These are phyloP conservation scores for Morpho helenor DNA, from an alignment of 2,888 invertebrate genomes.

Conservation along the genomic window DNA sequence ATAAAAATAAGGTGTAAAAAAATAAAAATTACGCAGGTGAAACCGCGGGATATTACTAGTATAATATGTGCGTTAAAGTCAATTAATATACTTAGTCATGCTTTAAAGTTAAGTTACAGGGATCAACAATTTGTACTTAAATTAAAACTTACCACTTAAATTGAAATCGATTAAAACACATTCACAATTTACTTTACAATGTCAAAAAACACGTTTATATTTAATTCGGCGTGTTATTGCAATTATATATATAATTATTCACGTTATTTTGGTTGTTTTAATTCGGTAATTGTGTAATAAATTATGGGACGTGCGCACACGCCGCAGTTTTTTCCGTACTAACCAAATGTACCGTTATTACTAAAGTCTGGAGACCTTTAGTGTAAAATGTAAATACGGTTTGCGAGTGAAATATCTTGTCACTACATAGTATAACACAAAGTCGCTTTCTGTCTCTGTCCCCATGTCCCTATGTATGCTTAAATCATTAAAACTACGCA, in stretches of 20 bases:
- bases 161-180: neutral
- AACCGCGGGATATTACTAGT: too few relatives aligned
- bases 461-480: too few relatives aligned
- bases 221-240: neutral
- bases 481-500: too few relatives aligned
- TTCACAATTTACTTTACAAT: neutral
- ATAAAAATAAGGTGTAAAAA: too few relatives aligned
- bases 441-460: too few relatives aligned
- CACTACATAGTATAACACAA: too few relatives aligned
- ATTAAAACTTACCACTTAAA: neutral
- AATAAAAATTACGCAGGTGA: too few relatives aligned
- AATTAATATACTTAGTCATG: too few relatives aligned
- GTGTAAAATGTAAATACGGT: neutral
- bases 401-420: neutral
- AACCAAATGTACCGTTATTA: constrained; percentile 1
- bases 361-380: neutral
- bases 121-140: neutral
- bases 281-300: neutral
- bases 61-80: too few relatives aligned
- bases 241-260: too few relatives aligned
- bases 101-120: too few relatives aligned
- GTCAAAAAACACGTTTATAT: neutral
- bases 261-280: neutral
- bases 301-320: neutral
- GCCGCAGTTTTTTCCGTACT: constrained; percentile 3